Base-by-base conservation (phyloP, 2,113 vertebrate species). In the Nicator chloris region DNA sequence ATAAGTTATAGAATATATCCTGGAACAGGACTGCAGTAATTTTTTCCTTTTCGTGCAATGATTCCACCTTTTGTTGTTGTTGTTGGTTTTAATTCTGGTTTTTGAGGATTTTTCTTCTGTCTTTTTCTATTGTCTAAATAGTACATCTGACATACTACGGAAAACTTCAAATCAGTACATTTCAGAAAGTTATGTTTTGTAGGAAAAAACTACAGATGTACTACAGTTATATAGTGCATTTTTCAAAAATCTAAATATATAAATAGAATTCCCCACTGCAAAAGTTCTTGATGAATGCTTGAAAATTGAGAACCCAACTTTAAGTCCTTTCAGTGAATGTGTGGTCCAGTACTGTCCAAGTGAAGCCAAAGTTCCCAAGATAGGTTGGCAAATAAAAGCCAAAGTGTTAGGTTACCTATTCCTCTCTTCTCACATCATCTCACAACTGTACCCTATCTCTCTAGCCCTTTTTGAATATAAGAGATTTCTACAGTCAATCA, bases 21-120 rank as follows among this genome's bases (percentile, higher is more conserved):
- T 60, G 18, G 18, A 71, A 30, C 3, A 73, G 10, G 7, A 63
- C 7, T 66, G 23, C 3, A 14, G 10, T 37, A 69, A 37, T 8
- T 3, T 2, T 59, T 49, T 79, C 4, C 7, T 2, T 76, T 88
- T 64, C 60, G 5, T 72, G 17, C 14, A 69, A 26, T 27, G 9
- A 27, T 63, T 65, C 39, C 71, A 13, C 8, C 2, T 40, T 40
- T 65, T 47, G 2, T 28, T 30, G 15, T 4, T 31, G 2, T 7
- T 54, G 8, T 7, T 73, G 6, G 1, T 54, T 65, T 56, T 47
- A 39, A 19, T n/a, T 64, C 19, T 49, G 7, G 0, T 28, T 69
- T 71, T n/a, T 4, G 24, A 8, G 19, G 2, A 4, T 3, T 14
- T 39, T 64, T n/a, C 23, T 56, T 75, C 19, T 3, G 1, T 23